These are phyloP conservation scores for Holcopasites calliopsidis DNA, from an alignment of 1,140 invertebrate species.

Conservation along the genomic window DNA sequence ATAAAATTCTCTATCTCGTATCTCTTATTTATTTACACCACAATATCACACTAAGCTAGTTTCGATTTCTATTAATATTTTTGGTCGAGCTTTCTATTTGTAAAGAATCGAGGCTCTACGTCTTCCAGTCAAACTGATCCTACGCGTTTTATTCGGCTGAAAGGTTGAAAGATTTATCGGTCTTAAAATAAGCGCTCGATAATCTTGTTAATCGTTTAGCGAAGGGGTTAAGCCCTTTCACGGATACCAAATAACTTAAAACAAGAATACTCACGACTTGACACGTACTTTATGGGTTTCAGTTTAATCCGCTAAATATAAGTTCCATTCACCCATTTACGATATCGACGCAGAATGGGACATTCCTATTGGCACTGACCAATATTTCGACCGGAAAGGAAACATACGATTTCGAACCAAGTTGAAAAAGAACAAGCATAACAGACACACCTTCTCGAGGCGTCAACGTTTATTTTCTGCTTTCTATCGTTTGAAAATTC, in stretches of 20 bases:
- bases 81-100: neutral
- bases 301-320: neutral
- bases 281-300: neutral
- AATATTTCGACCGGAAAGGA: no score
- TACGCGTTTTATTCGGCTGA: neutral
- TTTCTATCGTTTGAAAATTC: slow-evolving; percentile 16
- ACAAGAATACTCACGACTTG: neutral
- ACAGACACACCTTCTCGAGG: no score
- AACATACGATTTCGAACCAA: no score
- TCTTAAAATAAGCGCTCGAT: neutral
- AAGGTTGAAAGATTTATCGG: neutral
- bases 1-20: no score
- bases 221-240: slow-evolving; percentile 4
- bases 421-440: no score
- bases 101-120: no score
- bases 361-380: no score
- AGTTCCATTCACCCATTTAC: neutral
- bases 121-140: no score
- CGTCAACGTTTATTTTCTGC: neutral
- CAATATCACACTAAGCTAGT: neutral
- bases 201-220: slow-evolving; percentile 2
- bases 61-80: neutral
- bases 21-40: neutral
- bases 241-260: neutral
- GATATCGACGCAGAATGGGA: no score